phyloP scores from a whole-genome alignment of 2,797 vertebrate genomes.

The Amblyopsis hoosieri region DNA sequence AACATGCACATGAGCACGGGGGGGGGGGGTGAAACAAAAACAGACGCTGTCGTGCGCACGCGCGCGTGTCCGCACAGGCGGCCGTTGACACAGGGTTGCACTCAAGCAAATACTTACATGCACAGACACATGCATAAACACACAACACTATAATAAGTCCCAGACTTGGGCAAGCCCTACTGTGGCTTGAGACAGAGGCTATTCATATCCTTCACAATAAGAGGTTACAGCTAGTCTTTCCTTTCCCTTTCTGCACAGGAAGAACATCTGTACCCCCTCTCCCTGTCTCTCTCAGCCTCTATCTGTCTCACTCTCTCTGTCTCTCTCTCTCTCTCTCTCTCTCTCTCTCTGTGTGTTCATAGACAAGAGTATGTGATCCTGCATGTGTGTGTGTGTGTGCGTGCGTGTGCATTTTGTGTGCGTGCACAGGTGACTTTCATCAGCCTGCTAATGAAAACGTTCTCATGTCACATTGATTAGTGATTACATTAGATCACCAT shows the following conservation, averaged over 20 bases:
- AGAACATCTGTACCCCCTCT: conserved; percentile 41
- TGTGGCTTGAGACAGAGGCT: conserved; percentile 78
- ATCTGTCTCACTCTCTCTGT: conserved; percentile 3
- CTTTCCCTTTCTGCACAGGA: conserved; percentile 57
- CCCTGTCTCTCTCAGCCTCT: conserved; percentile 9
- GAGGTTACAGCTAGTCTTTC: conserved; percentile 69
- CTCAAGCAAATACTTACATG: conserved; percentile 65
- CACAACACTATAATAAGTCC: conserved; percentile 80
- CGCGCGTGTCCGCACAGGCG: conserved; percentile 26
- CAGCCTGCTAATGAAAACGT: neutral
- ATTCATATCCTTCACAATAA: conserved; percentile 84
- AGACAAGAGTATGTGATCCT: neutral
- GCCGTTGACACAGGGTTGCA: conserved; percentile 53
- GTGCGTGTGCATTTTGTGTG: neutral
- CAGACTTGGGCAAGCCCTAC: conserved; percentile 78
- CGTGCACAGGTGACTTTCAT: neutral
- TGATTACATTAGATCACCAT: conserved; percentile 37
- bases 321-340: conserved; percentile 1
- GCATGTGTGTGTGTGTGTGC: conserved; percentile 2
- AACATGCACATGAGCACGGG: conserved; percentile 48
- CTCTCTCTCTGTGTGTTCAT: conserved; percentile 1
- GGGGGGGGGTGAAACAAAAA: conserved; percentile 13
- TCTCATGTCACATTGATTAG: conserved; percentile 38
- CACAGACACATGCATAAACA: conserved; percentile 73
- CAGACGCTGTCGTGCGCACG: neutral